Evolutionary conservation across 2,888 invertebrate species (phyloP), one percentile per base, ranked within the genome.

Genomic region (Bombylius major): DNA sequence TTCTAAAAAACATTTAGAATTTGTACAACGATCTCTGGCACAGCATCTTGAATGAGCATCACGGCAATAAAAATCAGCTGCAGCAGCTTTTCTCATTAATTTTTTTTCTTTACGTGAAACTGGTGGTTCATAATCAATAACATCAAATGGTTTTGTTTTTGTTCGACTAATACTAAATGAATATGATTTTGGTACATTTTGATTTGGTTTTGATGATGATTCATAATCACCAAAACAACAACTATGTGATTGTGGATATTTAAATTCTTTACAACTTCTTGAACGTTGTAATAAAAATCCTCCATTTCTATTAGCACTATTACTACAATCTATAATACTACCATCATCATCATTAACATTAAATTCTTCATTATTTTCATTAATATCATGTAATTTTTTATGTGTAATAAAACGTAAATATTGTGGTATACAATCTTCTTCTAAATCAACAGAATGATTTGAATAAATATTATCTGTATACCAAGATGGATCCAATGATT

Each of bases 381-480:
- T 66, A 39, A 72, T 71, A 57, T 72, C 71, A n/a, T 70, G 66
- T 53, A 70, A 53, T 5, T 67, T 67, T 39, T 67, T 65, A n/a
- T n/a, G 5, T 5, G 5, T n/a, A 12, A 6, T 12, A 45, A 72
- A 70, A 51, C 70, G 70, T 14, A 72, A 62, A 60, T 70, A 72
- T 46, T 72, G 72, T 33, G 72, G 72, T 56, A 70, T 65, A 55
- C 71, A 72, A 51, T 72, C 72, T 42, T 68, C 67, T 53, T 71
- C 70, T 50, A 72, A 62, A 60, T 75, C 74, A 53, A 74, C 72
- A 5, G 74, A 74, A 50, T 70, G 69, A 62, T 75, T 74, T 36
- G 73, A 71, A 59, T 75, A 75, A 14, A 75, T 74, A 59, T 75
- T 75, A 62, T 75, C 74, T 53, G 74, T 74, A 53, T 75, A 75